These are phyloP conservation scores for Gallinago solitaria DNA, from an alignment of 2,797 vertebrate genomes.

Conservation along the genomic window DNA sequence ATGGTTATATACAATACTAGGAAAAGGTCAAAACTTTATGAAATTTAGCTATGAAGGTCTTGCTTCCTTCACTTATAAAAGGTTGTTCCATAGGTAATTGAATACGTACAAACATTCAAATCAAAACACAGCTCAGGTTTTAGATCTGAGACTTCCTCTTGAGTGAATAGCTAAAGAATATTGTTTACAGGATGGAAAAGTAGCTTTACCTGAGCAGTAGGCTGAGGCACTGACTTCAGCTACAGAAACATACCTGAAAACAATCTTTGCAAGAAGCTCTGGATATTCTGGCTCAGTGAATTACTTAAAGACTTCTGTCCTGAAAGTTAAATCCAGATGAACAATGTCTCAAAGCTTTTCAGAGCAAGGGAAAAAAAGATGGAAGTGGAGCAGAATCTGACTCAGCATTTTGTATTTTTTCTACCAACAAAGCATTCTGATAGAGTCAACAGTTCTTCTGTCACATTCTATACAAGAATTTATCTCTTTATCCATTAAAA, in stretches of 20 bases:
- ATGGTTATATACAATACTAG: background rate
- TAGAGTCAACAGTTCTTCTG: background rate
- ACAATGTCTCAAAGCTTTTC: background rate
- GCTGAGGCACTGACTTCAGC: background rate
- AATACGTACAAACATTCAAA: background rate
- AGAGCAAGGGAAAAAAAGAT: background rate
- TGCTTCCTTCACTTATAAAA: background rate
- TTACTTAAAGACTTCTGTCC: background rate
- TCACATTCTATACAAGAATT: background rate
- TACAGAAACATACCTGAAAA: background rate
- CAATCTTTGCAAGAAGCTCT: background rate
- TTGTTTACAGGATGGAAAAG: background rate
- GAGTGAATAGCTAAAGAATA: background rate
- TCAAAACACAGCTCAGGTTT: background rate
- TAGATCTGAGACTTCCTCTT: background rate
- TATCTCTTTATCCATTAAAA: conserved; percentile 2
- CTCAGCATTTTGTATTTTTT: background rate
- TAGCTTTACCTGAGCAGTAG: background rate
- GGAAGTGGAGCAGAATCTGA: background rate
- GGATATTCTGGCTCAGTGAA: background rate
- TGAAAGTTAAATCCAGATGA: background rate
- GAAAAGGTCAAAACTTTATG: background rate
- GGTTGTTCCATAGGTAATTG: background rate
- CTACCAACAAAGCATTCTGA: background rate
- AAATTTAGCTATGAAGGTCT: background rate